These are phyloP conservation scores for Toxonevra muliebris DNA, from an alignment of 2,888 invertebrate species.

Conservation along the genomic window DNA sequence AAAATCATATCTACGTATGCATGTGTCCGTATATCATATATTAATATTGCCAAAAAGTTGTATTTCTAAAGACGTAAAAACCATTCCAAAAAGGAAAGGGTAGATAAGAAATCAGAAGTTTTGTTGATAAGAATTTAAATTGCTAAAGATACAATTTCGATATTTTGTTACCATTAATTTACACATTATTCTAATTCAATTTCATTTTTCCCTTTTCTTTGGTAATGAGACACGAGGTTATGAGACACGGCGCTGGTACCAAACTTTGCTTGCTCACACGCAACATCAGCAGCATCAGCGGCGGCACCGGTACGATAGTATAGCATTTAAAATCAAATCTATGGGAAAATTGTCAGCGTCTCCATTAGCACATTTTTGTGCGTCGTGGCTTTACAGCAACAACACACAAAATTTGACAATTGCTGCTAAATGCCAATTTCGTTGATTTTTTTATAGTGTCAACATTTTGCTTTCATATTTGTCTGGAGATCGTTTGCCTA, in stretches of 20 bases:
- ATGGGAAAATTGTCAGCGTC: slow-evolving; percentile 26
- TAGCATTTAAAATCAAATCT: neutral
- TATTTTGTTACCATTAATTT: neutral
- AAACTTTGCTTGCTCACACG: neutral
- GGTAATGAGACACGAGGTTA: slow-evolving; percentile 17
- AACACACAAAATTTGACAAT: neutral
- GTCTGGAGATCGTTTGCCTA: neutral
- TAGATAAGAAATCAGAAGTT: slow-evolving; percentile 3
- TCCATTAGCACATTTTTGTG: slow-evolving; percentile 23
- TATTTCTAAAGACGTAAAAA: neutral
- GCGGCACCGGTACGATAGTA: no score
- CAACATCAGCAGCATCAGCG: neutral
- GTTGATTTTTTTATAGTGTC: neutral
- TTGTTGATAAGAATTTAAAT: no score
- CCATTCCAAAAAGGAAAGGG: neutral
- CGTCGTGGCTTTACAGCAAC: neutral
- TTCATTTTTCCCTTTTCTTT: slow-evolving; percentile 2
- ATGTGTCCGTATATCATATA: neutral
- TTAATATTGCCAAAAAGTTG: neutral
- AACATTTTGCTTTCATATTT: neutral
- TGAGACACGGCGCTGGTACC: neutral
- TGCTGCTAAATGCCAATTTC: neutral
- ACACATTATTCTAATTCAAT: neutral
- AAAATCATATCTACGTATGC: neutral
- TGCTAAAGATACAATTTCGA: neutral